phyloP scores from a whole-genome alignment of 2,113 vertebrate species.

The Camelus dromedarius region DNA sequence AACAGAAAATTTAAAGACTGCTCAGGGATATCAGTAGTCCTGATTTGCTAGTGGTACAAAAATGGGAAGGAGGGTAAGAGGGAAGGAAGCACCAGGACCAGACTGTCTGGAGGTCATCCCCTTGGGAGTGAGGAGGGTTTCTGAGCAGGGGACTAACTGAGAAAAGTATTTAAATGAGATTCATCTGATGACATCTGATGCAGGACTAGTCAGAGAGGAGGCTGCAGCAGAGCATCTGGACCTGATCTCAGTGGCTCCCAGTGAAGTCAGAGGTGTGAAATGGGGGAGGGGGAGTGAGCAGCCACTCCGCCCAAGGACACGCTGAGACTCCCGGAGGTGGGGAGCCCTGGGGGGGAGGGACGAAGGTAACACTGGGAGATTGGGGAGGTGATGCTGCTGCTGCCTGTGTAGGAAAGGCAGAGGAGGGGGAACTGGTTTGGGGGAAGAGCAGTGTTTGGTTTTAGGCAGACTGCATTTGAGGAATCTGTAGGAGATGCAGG shows the following conservation, averaged over 20 bases:
- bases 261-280: not conserved
- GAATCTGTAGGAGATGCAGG: not conserved
- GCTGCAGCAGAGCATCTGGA: not conserved
- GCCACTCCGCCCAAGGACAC: accelerated
- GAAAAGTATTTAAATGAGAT: not conserved
- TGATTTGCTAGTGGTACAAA: not conserved
- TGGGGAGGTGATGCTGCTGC: not conserved
- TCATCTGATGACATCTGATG: not conserved
- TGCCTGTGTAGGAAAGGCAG: not conserved
- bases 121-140: not conserved
- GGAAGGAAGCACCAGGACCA: not conserved
- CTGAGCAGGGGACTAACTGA: not conserved
- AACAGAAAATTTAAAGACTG: not conserved
- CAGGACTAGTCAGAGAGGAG: not conserved
- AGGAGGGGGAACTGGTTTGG: not conserved
- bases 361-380: not conserved
- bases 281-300: too few relatives aligned
- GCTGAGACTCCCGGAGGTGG: not conserved
- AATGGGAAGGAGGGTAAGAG: not conserved
- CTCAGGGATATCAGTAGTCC: not conserved
- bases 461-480: not conserved
- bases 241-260: not conserved
- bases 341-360: not conserved
- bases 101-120: not conserved
- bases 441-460: not conserved